These are phyloP conservation scores for Mizuhopecten yessoensis DNA, from an alignment of 1,140 invertebrate species.

Conservation along the genomic window DNA sequence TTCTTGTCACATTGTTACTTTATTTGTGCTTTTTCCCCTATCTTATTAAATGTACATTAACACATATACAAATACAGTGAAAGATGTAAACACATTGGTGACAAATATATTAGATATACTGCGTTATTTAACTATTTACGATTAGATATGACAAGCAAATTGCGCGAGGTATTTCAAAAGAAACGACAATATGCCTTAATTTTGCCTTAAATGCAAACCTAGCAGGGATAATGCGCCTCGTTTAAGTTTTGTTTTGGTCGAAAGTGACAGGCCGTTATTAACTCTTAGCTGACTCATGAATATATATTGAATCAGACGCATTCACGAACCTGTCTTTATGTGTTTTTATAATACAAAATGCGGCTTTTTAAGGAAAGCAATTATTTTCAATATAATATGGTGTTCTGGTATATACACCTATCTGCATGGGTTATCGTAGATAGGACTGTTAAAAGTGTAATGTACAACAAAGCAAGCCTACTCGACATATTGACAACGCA, in stretches of 20 bases:
- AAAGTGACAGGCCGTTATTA: background rate
- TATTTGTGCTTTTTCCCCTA: no score
- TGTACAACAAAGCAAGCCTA: background rate
- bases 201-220: background rate
- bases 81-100: no score
- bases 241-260: conserved; percentile 2
- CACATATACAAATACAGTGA: no score
- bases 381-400: background rate
- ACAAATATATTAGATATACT: no score
- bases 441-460: background rate
- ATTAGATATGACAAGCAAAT: no score
- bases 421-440: background rate
- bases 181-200: background rate
- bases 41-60: no score
- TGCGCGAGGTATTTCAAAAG: background rate
- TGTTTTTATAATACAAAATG: background rate
- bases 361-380: background rate
- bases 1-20: no score
- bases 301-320: conserved; percentile 11
- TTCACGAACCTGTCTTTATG: background rate
- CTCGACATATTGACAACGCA: no score
- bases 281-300: background rate
- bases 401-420: background rate
- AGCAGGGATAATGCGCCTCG: background rate
- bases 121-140: no score